A percentile compares a stretch with the other conserved stretches of the same genome.
These are phyloP conservation scores for Amphilophus citrinellus DNA, from an alignment of 2,113 vertebrate genomes.

Conservation along the genomic window DNA sequence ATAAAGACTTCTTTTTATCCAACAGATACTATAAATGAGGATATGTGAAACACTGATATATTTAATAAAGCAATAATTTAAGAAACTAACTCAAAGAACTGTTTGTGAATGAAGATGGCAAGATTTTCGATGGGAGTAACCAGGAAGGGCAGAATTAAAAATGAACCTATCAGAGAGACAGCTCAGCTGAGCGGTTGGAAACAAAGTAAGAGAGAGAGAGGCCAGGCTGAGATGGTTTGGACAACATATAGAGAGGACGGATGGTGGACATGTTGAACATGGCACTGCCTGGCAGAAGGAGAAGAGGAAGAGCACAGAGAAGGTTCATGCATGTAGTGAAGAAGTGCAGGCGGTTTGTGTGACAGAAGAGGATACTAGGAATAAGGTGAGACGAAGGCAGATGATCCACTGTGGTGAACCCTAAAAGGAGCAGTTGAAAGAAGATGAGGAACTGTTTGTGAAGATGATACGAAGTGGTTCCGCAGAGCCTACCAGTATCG, in stretches of 20 bases:
- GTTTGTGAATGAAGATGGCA: not conserved
- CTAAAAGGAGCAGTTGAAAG: not conserved
- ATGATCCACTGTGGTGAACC: not conserved
- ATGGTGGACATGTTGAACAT: not conserved
- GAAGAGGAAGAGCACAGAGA: not conserved
- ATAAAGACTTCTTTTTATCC: not conserved
- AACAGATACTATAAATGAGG: fast-evolving
- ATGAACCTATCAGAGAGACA: not conserved
- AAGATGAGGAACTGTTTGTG: not conserved
- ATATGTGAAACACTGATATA: not conserved
- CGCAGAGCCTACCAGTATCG: slow-evolving; percentile 80
- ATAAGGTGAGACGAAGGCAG: not conserved
- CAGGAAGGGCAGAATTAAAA: not conserved
- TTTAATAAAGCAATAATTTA: not conserved
- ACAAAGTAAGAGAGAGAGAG: not conserved
- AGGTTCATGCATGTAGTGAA: not conserved
- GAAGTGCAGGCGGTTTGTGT: not conserved
- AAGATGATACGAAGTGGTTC: not conserved
- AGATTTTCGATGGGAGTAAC: not conserved
- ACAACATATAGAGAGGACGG: not conserved
- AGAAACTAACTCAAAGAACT: not conserved
- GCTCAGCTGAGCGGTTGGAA: fast-evolving
- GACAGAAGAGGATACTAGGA: not conserved
- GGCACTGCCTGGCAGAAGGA: not conserved
- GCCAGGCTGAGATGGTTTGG: not conserved